These are phyloP conservation scores for Rotaria socialis DNA, from an alignment of 2,888 invertebrate species.

Conservation along the genomic window DNA sequence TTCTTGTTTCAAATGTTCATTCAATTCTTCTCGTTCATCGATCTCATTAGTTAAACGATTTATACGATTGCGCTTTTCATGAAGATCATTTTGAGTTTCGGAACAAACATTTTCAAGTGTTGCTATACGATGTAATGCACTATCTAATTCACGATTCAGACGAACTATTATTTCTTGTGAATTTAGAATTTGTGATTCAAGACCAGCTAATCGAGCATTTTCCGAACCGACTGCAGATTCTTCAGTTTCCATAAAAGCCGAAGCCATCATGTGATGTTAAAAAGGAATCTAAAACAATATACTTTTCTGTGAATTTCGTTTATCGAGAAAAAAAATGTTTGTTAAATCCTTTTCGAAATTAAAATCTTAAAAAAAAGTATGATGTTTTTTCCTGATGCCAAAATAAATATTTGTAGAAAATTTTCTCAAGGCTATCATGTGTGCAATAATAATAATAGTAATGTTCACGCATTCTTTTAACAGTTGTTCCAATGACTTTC, in stretches of 20 bases:
- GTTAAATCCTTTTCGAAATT: no score
- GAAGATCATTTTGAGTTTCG: background rate
- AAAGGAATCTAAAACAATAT: no score
- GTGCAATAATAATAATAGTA: no score
- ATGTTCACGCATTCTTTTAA: no score
- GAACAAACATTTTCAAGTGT: constrained; percentile 1
- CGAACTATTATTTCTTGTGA: constrained; percentile 13
- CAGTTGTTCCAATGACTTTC: no score
- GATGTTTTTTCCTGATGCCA: no score
- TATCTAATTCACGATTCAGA: constrained; percentile 25
- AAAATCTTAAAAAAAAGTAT: no score
- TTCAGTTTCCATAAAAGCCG: background rate
- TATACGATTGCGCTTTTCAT: constrained; percentile 6
- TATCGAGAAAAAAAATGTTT: no score
- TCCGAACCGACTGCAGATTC: background rate
- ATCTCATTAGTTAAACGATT: background rate
- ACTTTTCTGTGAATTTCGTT: no score
- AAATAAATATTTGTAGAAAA: no score
- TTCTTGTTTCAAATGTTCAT: background rate
- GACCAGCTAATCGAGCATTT: background rate
- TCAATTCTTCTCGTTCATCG: background rate
- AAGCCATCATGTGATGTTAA: no score
- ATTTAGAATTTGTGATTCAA: constrained; percentile 32
- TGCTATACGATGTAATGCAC: constrained; percentile 2
- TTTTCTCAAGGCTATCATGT: no score